Evolutionary conservation across 2,888 invertebrate genomes (phyloP).

Genomic region (Druceiella hillmani): DNA sequence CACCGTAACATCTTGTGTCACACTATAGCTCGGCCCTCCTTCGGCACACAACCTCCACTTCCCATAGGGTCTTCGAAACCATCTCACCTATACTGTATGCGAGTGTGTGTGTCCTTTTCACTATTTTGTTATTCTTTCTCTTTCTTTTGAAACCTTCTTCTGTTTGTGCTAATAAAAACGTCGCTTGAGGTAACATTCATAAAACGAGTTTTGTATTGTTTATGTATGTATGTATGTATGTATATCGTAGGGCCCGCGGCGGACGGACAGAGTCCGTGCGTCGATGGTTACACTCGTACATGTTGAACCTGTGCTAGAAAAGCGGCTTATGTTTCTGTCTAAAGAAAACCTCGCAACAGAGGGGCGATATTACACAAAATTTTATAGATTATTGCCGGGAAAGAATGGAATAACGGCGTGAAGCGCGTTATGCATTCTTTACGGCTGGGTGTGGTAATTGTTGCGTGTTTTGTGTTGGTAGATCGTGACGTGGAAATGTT

Average conservation of each 20-base stretch:
- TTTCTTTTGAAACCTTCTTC: too few species aligned
- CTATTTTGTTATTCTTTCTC: background rate
- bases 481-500: conserved; percentile 47
- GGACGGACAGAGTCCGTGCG: too few species aligned
- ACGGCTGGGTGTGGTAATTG: conserved; percentile 22
- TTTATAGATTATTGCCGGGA: conserved; percentile 8
- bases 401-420: too few species aligned
- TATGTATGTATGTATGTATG: conserved; percentile 2
- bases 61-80: conserved; percentile 19
- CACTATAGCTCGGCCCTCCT: too few species aligned
- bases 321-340: conserved; percentile 42
- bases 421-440: background rate
- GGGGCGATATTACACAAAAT: conserved; percentile 19
- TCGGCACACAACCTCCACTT: too few species aligned
- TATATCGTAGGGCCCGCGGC: too few species aligned
- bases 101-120: conserved; percentile 39
- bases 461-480: conserved; percentile 49
- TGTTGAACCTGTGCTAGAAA: conserved; percentile 50
- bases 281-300: conserved; percentile 42
- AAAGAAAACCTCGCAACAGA: conserved; percentile 28
- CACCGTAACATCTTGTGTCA: too few species aligned
- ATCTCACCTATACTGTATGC: conserved; percentile 36
- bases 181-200: too few species aligned
- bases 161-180: conserved; percentile 5
- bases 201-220: too few species aligned